A percentile compares a stretch with the other conserved stretches of the same genome.
These are phyloP conservation scores for Etheostoma cragini DNA, from an alignment of 2,113 vertebrate genomes.

Conservation along the genomic window DNA sequence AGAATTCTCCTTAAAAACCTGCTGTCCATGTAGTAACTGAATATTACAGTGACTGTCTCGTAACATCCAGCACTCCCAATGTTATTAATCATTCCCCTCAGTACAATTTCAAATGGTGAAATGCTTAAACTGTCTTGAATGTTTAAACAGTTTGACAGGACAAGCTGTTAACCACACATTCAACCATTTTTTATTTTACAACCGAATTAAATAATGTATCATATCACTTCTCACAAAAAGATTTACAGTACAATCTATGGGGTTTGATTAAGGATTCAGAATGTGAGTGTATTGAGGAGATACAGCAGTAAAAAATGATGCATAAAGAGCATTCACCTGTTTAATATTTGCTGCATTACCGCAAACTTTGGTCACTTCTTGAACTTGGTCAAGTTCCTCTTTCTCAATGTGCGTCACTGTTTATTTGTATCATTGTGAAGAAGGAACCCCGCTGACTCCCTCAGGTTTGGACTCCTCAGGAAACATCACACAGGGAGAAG, in stretches of 20 bases:
- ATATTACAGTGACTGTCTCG: constrained; percentile 14
- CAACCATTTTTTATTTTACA: constrained; percentile 22
- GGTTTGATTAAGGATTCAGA: not conserved
- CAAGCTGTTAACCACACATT: constrained; percentile 19
- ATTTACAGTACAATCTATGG: not conserved
- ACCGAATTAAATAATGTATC: constrained; percentile 3
- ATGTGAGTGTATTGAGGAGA: not conserved
- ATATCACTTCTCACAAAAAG: not conserved
- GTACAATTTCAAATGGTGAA: constrained; percentile 29
- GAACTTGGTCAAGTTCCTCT: constrained; percentile 38
- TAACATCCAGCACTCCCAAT: constrained; percentile 17
- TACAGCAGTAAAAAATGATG: not conserved
- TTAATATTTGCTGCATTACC: not conserved
- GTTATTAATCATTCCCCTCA: constrained; percentile 31
- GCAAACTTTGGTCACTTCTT: constrained; percentile 36
- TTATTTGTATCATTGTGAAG: constrained; percentile 57
- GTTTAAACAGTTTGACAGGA: constrained; percentile 32
- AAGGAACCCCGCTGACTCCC: constrained; percentile 44
- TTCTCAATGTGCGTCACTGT: constrained; percentile 27
- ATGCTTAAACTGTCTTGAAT: not conserved
- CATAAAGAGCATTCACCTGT: constrained; percentile 11
- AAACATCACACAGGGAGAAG: constrained; percentile 42
- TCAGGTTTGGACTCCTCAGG: constrained; percentile 37
- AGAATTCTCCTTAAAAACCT: constrained; percentile 26
- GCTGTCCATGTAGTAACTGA: constrained; percentile 10